Conservation (phyloP, 2,113 vertebrate species). For the Apodemus sylvaticus region DNA sequence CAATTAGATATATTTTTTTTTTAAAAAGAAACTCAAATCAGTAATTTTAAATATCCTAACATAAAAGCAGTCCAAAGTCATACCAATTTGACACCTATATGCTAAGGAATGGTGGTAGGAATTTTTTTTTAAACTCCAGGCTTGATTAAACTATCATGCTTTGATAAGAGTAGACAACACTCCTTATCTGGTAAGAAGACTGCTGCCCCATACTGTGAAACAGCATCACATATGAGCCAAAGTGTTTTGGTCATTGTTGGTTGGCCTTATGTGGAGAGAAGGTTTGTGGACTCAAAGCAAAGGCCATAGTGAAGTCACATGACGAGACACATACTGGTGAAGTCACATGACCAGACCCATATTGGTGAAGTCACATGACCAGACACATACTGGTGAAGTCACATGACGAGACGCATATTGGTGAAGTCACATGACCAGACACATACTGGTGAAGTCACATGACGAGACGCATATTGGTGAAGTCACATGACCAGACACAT, state of each 20-base stretch:
- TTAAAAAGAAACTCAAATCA: background rate
- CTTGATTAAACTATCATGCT: background rate
- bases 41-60: background rate
- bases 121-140: background rate
- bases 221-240: background rate
- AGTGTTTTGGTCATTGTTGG: background rate
- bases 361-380: background rate
- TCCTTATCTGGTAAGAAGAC: background rate
- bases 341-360: no score
- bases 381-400: no score
- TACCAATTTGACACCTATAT: background rate
- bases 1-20: background rate
- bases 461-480: no score
- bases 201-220: background rate
- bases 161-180: background rate
- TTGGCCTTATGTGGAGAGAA: background rate
- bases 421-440: background rate
- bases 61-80: background rate
- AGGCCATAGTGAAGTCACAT: background rate
- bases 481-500: no score
- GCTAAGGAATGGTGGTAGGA: background rate
- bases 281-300: no score
- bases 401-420: no score
- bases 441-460: background rate
- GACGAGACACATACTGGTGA: no score